Evolutionary conservation across 2,113 vertebrate genomes (phyloP).

Genomic region (Vidua chalybeata): DNA sequence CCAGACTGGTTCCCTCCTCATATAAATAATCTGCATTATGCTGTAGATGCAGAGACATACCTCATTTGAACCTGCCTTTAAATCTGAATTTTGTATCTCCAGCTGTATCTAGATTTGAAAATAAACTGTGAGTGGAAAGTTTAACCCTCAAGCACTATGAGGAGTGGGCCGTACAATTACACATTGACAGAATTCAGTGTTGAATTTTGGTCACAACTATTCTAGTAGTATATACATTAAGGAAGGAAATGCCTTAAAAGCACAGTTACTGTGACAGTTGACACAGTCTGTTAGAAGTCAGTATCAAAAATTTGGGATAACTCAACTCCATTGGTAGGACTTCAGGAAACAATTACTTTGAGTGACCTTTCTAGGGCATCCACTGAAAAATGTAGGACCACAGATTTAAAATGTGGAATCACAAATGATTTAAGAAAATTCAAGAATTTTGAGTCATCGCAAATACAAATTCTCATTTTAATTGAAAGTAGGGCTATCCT

Average conservation of each 20-base stretch:
- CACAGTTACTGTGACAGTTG: background rate
- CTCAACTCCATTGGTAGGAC: background rate
- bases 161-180: background rate
- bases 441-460: background rate
- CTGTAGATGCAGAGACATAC: background rate
- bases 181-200: background rate
- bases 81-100: background rate
- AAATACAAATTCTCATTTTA: background rate
- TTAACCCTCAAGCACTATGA: background rate
- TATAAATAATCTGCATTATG: background rate
- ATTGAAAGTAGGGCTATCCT: background rate
- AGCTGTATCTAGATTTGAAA: background rate
- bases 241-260: constrained; percentile 1
- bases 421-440: background rate
- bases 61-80: background rate
- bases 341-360: background rate
- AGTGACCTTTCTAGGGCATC: background rate
- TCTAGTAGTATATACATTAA: background rate
- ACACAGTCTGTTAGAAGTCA: background rate
- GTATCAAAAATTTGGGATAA: background rate
- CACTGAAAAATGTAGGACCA: background rate
- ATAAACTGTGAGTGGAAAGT: background rate
- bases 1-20: background rate
- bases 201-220: background rate
- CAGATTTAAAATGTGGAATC: background rate